phyloP scores from a whole-genome alignment of 1,140 invertebrate species.

The Arion vulgaris region DNA sequence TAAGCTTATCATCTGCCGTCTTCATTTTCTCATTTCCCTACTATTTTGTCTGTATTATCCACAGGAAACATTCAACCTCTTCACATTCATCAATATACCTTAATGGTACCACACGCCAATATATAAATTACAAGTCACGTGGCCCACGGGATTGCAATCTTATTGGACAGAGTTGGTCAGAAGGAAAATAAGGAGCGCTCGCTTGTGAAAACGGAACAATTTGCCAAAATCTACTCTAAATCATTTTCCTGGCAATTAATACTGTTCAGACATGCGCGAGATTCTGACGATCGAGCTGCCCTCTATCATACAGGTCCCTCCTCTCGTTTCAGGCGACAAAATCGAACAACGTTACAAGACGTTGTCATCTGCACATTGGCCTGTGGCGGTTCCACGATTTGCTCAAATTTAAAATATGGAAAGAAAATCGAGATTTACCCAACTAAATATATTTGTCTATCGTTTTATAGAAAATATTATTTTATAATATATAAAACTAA shows the following conservation, averaged over 20 bases:
- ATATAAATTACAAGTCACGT: conserved; percentile 3
- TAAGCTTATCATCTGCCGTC: too few relatives aligned
- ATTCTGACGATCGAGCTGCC: neutral
- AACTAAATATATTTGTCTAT: neutral
- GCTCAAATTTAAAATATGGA: neutral
- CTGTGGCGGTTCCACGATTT: neutral
- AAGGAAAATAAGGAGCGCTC: conserved; percentile 8
- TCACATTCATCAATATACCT: too few relatives aligned
- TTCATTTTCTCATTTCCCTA: too few relatives aligned
- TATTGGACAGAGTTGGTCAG: conserved; percentile 14
- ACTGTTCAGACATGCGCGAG: conserved; percentile 21
- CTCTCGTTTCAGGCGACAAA: neutral
- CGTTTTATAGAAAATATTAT: neutral
- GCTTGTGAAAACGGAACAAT: conserved; percentile 24
- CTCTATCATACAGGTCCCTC: neutral
- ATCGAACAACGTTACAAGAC: neutral
- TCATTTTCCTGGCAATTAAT: conserved; percentile 10
- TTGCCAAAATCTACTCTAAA: neutral
- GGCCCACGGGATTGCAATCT: neutral
- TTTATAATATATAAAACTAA: too few relatives aligned
- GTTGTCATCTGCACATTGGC: neutral
- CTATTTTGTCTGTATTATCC: too few relatives aligned
- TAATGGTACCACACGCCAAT: neutral
- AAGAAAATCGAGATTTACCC: neutral
- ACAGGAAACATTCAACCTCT: too few relatives aligned